Percentiles rank a stretch among this genome's conserved stretches.
phyloP scores from a whole-genome alignment of 35 echinoderm and acorn worm species.

The Patiria miniata region DNA sequence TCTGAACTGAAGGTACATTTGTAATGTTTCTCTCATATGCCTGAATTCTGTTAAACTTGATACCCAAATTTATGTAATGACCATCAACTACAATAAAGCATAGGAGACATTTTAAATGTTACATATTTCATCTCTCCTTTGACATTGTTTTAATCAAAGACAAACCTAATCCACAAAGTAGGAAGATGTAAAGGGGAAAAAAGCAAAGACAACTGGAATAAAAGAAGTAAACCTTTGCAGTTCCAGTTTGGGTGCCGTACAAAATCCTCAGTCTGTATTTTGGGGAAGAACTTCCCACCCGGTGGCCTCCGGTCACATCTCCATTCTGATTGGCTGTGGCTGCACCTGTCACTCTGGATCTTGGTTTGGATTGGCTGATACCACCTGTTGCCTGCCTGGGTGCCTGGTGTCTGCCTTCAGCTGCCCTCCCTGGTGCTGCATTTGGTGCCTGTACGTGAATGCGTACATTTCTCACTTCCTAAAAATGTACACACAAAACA shows the following conservation, averaged over 20 bases:
- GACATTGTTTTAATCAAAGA: too few relatives aligned
- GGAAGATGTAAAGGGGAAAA: not conserved
- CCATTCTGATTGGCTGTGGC: constrained; percentile 1
- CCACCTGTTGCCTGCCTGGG: not conserved
- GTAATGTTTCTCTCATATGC: too few relatives aligned
- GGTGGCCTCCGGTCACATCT: not conserved
- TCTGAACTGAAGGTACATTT: not conserved
- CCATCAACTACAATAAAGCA: too few relatives aligned
- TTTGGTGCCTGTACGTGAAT: not conserved
- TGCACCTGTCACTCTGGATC: not conserved
- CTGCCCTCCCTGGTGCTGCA: not conserved
- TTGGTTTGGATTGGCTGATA: too few relatives aligned
- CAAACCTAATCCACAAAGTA: too few relatives aligned
- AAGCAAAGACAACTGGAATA: not conserved
- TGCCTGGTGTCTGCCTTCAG: not conserved
- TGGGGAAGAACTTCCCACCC: not conserved
- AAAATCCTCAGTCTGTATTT: constrained; percentile 45
- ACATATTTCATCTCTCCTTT: not conserved
- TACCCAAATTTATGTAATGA: not conserved
- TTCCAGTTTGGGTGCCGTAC: constrained; percentile 76
- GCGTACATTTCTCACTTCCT: not conserved
- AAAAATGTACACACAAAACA: not conserved
- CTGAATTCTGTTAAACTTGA: not conserved
- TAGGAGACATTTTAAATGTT: too few relatives aligned
- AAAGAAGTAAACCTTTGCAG: constrained; percentile 48